Conservation (phyloP, 2,113 vertebrate genomes). For the Apaloderma vittatum region DNA sequence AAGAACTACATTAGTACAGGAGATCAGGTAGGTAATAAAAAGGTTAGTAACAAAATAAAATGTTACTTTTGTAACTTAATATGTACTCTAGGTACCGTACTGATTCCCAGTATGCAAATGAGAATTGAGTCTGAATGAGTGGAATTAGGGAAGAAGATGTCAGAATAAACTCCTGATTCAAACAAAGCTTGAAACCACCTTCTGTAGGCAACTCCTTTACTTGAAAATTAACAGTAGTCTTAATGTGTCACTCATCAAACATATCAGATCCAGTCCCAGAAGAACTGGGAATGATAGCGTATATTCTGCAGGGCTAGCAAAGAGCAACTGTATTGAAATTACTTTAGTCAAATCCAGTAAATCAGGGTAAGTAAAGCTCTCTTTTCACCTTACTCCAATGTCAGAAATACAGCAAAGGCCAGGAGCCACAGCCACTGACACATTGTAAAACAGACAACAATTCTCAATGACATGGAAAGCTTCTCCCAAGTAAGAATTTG, state of each 20-base stretch:
- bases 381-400: background rate
- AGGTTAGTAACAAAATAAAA: background rate
- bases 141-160: too few species aligned
- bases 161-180: background rate
- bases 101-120: background rate
- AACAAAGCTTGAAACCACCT: background rate
- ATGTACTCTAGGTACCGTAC: background rate
- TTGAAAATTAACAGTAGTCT: background rate
- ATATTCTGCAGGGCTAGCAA: background rate
- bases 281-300: background rate
- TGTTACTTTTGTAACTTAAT: background rate
- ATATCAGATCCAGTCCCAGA: background rate
- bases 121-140: background rate
- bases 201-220: background rate
- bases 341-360: background rate
- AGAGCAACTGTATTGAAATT: background rate
- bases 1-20: background rate
- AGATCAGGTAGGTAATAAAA: background rate
- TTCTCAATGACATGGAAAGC: background rate
- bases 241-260: background rate
- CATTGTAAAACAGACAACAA: background rate
- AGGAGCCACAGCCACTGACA: background rate
- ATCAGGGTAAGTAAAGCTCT: background rate
- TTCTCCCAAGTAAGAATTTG: background rate
- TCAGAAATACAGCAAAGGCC: background rate